Evolutionary conservation across 1,140 invertebrate species (phyloP), one percentile per base, ranked within the genome.

Genomic region (Drosophila pseudoobscura): DNA sequence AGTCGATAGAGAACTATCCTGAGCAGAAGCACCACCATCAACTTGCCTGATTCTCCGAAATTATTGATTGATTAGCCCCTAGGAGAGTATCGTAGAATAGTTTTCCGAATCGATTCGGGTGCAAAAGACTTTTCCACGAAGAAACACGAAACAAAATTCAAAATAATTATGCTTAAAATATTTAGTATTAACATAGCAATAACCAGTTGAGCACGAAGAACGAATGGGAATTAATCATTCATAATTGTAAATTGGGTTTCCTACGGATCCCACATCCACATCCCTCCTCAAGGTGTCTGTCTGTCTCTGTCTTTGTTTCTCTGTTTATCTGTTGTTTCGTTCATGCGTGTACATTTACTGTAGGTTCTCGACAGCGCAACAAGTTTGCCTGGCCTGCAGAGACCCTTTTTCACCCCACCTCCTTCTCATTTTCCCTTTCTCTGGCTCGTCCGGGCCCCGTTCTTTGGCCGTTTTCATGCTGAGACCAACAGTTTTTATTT

Each of bases 1-100:
- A 91, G 55, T 91, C 90, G 3, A 91, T 91, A 65, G 90, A 91
- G 47, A 91, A 91, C 46, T 91, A 89, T 74, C 87, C 85, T 9
- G 90, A 91, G 46, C 87, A 89, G 47, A 91, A 91, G 60, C 82
- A 89, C 66, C 76, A 84, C 63, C 77, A 87, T 57, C 75, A 77
- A 54, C 61, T 85, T 62, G 82, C 83, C 69, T 85, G 70, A 85
- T 54, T 61, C 35, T 11, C 35, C 11, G 35, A 39, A 13, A 13
- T 39, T 13, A 39, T 39, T 39, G 9, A 39, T 35, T 9, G 35
- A 39, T 39, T 39, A 35, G 31, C 35, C 35, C 35, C 35, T 39
- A 13, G 35, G 11, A 39, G 11, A 39, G 35, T 39, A 5, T 13
- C 35, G 35, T 39, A 39, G 35, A 39, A 39, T 39, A 39, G 35